Percentiles rank a stretch among this genome's conserved stretches.
Conservation (phyloP, 2,113 vertebrate species). For the Orycteropus afer region DNA sequence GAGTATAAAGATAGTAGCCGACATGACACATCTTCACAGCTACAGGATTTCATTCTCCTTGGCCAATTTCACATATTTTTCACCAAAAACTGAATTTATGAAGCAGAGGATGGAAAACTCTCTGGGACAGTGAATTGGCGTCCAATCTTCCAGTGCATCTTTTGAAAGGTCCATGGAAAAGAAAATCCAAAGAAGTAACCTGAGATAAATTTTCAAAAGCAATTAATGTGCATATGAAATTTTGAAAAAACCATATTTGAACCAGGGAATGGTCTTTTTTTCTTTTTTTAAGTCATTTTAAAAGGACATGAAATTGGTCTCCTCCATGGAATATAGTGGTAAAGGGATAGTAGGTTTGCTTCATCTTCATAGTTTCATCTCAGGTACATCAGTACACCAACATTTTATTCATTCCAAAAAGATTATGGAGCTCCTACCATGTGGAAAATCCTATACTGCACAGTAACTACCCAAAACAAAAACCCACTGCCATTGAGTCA, state of each 20-base stretch:
- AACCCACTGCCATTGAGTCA: no score
- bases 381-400: background rate
- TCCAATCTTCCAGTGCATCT: background rate
- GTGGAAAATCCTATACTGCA: background rate
- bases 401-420: background rate
- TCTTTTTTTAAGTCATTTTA: no score
- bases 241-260: background rate
- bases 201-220: slow-evolving; percentile 23
- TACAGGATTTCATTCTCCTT: background rate
- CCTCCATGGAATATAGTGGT: background rate
- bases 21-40: background rate
- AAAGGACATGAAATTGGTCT: background rate
- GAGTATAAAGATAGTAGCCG: background rate
- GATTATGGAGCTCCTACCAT: background rate
- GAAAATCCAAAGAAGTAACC: background rate
- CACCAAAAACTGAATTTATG: slow-evolving; percentile 50
- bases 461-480: background rate
- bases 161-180: background rate
- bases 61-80: background rate
- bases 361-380: background rate
- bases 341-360: background rate
- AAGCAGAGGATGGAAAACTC: background rate
- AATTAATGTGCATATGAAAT: slow-evolving; percentile 43
- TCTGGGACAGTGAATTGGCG: background rate
- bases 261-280: slow-evolving; percentile 8